Percentiles rank a stretch among this genome's conserved stretches.
phyloP scores from a whole-genome alignment of 2,888 invertebrate species.

The Melolontha melolontha region DNA sequence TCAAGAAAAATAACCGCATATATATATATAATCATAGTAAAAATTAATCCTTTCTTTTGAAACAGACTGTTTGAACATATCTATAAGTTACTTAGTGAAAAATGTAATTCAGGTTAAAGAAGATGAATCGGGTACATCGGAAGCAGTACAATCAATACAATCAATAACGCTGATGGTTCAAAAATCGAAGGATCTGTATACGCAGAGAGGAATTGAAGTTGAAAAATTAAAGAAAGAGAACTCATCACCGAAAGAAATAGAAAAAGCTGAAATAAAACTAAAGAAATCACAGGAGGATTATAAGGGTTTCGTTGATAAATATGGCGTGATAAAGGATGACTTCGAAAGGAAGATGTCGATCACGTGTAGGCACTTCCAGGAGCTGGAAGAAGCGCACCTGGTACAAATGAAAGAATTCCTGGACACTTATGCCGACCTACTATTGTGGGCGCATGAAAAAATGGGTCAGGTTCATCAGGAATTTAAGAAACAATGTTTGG shows the following conservation, averaged over 20 bases:
- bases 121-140: slow-evolving; percentile 91
- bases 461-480: slow-evolving; percentile 95
- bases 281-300: slow-evolving; percentile 97
- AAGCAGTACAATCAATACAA: slow-evolving; percentile 90
- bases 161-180: slow-evolving; percentile 88
- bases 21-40: neutral
- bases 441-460: slow-evolving; percentile 90
- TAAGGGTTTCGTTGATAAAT: slow-evolving; percentile 90
- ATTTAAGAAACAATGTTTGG: slow-evolving; percentile 90
- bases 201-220: slow-evolving; percentile 86
- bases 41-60: slow-evolving; percentile 8
- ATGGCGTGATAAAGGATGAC: slow-evolving; percentile 89
- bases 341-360: slow-evolving; percentile 96
- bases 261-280: slow-evolving; percentile 92
- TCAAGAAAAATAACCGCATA: too few relatives aligned
- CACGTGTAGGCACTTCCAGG: slow-evolving; percentile 94
- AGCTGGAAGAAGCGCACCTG: slow-evolving; percentile 92
- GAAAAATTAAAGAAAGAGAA: slow-evolving; percentile 93
- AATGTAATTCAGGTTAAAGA: slow-evolving; percentile 79
- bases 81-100: neutral
- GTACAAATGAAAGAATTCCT: slow-evolving; percentile 96
- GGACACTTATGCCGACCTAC: slow-evolving; percentile 86
- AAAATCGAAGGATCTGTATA: slow-evolving; percentile 93
- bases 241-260: slow-evolving; percentile 90
- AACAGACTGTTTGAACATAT: neutral